Base-by-base conservation (phyloP, 1,140 invertebrate genomes). In the Cataglyphis hispanica region DNA sequence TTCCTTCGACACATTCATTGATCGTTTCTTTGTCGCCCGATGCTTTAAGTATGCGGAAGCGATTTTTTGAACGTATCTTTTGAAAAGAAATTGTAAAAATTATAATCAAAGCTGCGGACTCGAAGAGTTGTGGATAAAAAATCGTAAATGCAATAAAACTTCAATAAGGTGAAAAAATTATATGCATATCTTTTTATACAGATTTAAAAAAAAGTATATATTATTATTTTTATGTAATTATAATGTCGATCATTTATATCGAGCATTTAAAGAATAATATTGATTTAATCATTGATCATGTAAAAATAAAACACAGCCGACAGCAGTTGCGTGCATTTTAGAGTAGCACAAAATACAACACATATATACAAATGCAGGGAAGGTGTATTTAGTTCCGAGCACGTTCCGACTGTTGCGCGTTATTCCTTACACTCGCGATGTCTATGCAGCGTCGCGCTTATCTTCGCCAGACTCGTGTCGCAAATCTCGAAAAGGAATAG, bases 401-500 rank as follows among this genome's bases (percentile, higher is more conserved):
- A 43, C 19, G 40, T 72, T 69, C 31, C 50, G 4, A 25, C 34
- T n/a, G 16, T 63, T 63, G 34, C 53, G 37, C 50, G 43, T n/a
- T 27, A 16, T 69, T 60, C 13, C 60, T 72, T 46, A 58, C 66
- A 16, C 63, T 80, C 63, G 64, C 53, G 40, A 74, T 46, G 78
- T 83, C 13, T 67, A 40, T 50, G 27, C 56, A 31, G 53, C 53
- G 31, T 80, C 70, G 50, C 50, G 75, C n/a, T 61, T 76, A 85
- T 70, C 70, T 76, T 84, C 11, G 67, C 50, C 86, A 40, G 67
- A 60, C 75, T 80, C 66, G 64, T 80, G 83, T 90, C 87, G 80
- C 89, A 90, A 90, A 89, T 90, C 88, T 90, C 76, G 34, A 22
- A 74, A 89, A 89, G 86, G 67, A 80, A 78, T 77, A 78, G 88